Evolutionary conservation across 2,888 invertebrate species (phyloP).

Genomic region (Cheilosia vulpina): DNA sequence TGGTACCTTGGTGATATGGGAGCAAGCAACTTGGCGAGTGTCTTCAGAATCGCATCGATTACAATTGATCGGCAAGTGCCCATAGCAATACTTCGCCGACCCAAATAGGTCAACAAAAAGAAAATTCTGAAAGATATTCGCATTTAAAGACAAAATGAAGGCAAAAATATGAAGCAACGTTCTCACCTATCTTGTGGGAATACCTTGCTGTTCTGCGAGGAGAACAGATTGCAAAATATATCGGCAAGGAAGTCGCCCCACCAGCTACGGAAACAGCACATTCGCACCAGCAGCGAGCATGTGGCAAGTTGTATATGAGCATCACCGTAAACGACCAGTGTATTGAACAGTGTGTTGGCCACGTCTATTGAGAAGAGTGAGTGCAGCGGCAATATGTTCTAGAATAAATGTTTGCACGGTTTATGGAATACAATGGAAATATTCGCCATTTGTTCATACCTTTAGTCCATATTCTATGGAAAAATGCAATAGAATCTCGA

Average conservation of each 20-base stretch:
- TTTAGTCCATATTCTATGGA: slow-evolving; percentile 86
- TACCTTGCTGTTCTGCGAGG: slow-evolving; percentile 90
- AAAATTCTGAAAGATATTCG: slow-evolving; percentile 87
- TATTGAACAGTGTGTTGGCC: slow-evolving; percentile 88
- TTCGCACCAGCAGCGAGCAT: slow-evolving; percentile 90
- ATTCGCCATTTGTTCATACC: slow-evolving; percentile 62
- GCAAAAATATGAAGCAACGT: background rate
- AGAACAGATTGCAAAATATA: slow-evolving; percentile 91
- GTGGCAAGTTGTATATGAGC: slow-evolving; percentile 91
- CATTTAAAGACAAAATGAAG: slow-evolving; percentile 14
- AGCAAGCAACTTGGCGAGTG: slow-evolving; percentile 86
- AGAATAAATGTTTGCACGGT: slow-evolving; percentile 48
- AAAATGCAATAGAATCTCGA: slow-evolving; percentile 91
- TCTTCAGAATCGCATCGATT: slow-evolving; percentile 87
- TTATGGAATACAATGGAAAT: slow-evolving; percentile 76
- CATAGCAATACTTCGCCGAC: slow-evolving; percentile 89
- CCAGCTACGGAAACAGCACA: slow-evolving; percentile 90
- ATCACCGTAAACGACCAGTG: slow-evolving; percentile 90
- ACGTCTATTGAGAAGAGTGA: slow-evolving; percentile 83
- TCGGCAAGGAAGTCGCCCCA: slow-evolving; percentile 96
- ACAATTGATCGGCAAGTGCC: slow-evolving; percentile 86
- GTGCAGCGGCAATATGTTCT: slow-evolving; percentile 82
- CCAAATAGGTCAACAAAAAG: slow-evolving; percentile 93
- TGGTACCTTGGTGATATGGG: slow-evolving; percentile 84
- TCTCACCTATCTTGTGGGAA: slow-evolving; percentile 93